Evolutionary conservation across 2,797 vertebrate species (phyloP), one percentile per base, ranked within the genome.

Genomic region (Rhyacichthys aspro): DNA sequence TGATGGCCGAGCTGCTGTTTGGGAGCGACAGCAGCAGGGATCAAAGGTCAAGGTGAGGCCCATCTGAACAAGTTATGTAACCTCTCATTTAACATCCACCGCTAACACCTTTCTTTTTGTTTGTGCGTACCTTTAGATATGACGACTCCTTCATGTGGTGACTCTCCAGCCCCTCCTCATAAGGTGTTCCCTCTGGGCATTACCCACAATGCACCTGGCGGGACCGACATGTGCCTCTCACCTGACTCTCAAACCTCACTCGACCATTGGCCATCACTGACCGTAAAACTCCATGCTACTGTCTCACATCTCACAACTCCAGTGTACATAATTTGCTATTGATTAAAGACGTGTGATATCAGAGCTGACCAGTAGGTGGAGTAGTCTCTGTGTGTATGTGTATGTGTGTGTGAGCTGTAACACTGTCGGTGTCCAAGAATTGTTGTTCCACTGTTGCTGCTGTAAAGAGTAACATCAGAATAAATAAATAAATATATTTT

Each of bases 11-110:
- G 50, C 83, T 94, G 76, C 88, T 93, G 48, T 91, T 89, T 28
- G 93, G 92, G 15, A 55, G 89, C 9, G 85, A 89, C 79, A 82
- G 74, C 0, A 92, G 76, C 71, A 92, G 90, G 78, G 89, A 93
- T 59, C 90, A 90, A 83, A 86, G 91, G 70, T 90, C 92, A 83
- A 86, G 93, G 95, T 95, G 74, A 85, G 56, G 28, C 17, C n/a
- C 28, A 32, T 5, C 37, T 33, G 11, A 39, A 59, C 5, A 10
- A 9, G 18, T 60, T 41, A 43, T 15, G 42, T 38, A 33, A 59
- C 1, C 16, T 34, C 17, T 8, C 11, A 19, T 11, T 23, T n/a
- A n/a, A n/a, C 18, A 41, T 54, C 23, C 8, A 53, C 4, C 12
- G 14, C 12, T 54, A 2, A 39, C 8, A 9, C 19, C 12, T 41